Percentiles rank a stretch among this genome's conserved stretches.
Evolutionary conservation across 2,113 vertebrate genomes (phyloP).

Genomic region (Ascaphus truei): DNA sequence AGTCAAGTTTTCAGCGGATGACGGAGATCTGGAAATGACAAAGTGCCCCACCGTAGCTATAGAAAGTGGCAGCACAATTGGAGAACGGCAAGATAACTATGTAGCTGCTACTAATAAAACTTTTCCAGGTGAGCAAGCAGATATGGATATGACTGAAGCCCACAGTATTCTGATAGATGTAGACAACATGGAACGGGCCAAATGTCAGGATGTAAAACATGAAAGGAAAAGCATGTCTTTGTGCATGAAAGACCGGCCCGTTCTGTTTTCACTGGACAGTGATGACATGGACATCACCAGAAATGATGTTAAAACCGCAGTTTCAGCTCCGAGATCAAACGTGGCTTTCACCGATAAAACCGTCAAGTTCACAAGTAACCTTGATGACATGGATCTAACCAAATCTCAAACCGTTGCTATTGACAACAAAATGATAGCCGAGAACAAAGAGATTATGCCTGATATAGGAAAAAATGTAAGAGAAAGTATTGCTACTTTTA

Average conservation of each 20-base stretch:
- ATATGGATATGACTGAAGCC: conserved; percentile 41
- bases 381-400: conserved; percentile 44
- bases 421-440: not conserved
- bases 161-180: not conserved
- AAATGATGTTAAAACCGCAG: conserved; percentile 42
- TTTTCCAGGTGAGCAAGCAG: conserved; percentile 6
- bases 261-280: conserved; percentile 43
- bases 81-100: conserved; percentile 21
- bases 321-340: not conserved
- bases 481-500: conserved; percentile 31
- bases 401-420: not conserved
- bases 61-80: not conserved
- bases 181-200: not conserved
- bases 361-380: not conserved
- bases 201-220: not conserved
- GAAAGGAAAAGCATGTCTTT: conserved; percentile 28
- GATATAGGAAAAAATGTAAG: not conserved
- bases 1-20: not conserved
- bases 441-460: not conserved
- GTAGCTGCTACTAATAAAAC: not conserved
- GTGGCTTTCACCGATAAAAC: conserved; percentile 28
- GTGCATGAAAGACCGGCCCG: conserved; percentile 38
- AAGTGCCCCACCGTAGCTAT: not conserved
- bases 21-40: not conserved
- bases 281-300: conserved; percentile 57